Base-by-base conservation (phyloP, 2,797 vertebrate species). In the Vultur gryphus region DNA sequence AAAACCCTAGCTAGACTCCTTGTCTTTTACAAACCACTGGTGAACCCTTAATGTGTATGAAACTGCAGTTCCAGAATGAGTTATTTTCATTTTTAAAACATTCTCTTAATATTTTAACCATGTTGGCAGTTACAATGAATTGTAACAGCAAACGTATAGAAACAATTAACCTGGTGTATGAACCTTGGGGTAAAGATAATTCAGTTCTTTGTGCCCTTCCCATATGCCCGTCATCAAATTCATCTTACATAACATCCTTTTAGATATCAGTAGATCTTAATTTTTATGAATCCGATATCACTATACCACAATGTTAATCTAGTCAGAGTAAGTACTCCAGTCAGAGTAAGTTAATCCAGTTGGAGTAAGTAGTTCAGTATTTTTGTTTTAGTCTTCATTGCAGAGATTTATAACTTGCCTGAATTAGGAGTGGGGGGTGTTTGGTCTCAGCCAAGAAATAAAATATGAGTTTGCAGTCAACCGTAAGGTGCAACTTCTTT, bases 101-200 rank as follows among this genome's bases (percentile, higher is more conserved):
- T 75, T 81, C 46, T 86, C 17, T 72, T 86, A 84, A 44, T 89
- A 84, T 95, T 95, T 86, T 93, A 86, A 39, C 41, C 12, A 11
- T 62, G 41, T 76, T 87, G 80, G 46, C 70, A 73, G 31, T 80
- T 90, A 28, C 16, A 70, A 14, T 82, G 33, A 71, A 49, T 78
- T 77, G 52, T 87, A 89, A 67, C 24, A 84, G 64, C 41, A 78
- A 80, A 71, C 1, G 5, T 61, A 54, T 2, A 91, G 93, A 82
- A 95, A 85, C 29, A 80, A 59, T 89, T 87, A 91, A 80, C 64
- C 72, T 86, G 41, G 26, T 52, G 12, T 77, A 48, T 85, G 64
- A 94, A 72, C 57, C 41, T 57, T 71, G 49, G 26, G 59, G 37
- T 87, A 80, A 70, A 85, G 82, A 54, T 91, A 86, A 81, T 87